Evolutionary conservation across 2,113 vertebrate genomes (phyloP).

Genomic region (Poeciliopsis prolifica): DNA sequence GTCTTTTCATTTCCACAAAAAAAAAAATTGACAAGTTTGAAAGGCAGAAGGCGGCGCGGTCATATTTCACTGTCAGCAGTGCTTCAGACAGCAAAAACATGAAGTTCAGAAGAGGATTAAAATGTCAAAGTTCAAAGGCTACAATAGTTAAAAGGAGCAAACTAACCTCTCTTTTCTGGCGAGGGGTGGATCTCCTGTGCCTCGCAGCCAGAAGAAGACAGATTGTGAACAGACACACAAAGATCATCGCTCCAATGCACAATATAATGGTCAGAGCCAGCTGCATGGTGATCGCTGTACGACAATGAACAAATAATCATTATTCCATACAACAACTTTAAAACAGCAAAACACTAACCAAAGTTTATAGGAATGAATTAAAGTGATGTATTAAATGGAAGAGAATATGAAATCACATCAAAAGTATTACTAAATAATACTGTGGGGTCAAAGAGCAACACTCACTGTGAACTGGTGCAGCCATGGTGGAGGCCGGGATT

Average conservation of each 20-base stretch:
- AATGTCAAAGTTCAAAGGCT: no score
- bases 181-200: background rate
- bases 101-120: no score
- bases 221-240: conserved; percentile 61
- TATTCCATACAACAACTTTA: background rate
- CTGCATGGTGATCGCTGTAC: conserved; percentile 38
- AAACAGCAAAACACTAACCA: background rate
- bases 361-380: background rate
- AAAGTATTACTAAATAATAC: background rate
- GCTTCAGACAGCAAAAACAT: no score
- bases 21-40: no score
- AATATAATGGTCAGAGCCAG: conserved; percentile 42
- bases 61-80: no score
- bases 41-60: no score
- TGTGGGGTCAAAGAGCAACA: background rate
- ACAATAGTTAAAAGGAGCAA: no score
- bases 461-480: conserved; percentile 29
- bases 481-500: background rate
- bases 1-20: no score
- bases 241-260: conserved; percentile 47
- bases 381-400: background rate
- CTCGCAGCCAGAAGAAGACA: conserved; percentile 42
- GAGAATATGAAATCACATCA: background rate
- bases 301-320: background rate
- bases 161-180: conserved; percentile 43